A percentile compares a stretch with the other conserved stretches of the same genome.
Conservation (phyloP, 2,113 vertebrate species). For the Odocoileus virginianus region DNA sequence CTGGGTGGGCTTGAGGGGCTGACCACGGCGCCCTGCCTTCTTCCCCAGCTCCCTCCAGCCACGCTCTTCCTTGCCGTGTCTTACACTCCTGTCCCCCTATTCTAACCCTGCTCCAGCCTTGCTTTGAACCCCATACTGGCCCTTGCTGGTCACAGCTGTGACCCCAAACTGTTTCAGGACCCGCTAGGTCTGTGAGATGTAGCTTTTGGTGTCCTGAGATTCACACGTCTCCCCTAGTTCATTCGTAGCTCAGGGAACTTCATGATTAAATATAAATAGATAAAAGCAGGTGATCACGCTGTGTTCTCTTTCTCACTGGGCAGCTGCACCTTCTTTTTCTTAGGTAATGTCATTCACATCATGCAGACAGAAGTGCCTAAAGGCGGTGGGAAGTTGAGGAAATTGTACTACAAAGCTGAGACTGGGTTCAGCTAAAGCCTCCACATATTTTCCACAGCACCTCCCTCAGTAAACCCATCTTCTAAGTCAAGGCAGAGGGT, state of each 20-base stretch:
- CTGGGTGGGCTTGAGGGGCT: accelerated
- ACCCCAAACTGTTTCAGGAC: not conserved
- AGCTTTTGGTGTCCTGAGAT: not conserved
- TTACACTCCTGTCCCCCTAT: not conserved
- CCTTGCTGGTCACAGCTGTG: not conserved
- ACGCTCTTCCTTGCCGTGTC: too few species aligned
- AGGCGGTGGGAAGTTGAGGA: not conserved
- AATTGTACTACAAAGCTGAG: not conserved
- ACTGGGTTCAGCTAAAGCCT: not conserved
- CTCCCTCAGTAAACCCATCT: not conserved
- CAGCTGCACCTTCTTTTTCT: not conserved
- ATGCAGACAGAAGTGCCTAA: not conserved
- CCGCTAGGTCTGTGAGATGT: not conserved
- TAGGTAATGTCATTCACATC: not conserved
- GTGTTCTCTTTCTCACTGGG: accelerated
- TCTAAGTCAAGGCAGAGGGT: not conserved
- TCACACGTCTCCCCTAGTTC: not conserved
- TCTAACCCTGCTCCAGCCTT: not conserved
- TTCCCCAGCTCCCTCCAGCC: accelerated
- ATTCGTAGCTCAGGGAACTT: not conserved
- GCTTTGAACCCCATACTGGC: not conserved
- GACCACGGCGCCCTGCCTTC: not conserved
- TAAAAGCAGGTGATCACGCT: not conserved
- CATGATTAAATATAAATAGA: not conserved
- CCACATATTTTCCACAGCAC: not conserved